Evolutionary conservation across 2,113 vertebrate genomes (phyloP), one percentile per base, ranked within the genome.

Genomic region (Pelecanus crispus): DNA sequence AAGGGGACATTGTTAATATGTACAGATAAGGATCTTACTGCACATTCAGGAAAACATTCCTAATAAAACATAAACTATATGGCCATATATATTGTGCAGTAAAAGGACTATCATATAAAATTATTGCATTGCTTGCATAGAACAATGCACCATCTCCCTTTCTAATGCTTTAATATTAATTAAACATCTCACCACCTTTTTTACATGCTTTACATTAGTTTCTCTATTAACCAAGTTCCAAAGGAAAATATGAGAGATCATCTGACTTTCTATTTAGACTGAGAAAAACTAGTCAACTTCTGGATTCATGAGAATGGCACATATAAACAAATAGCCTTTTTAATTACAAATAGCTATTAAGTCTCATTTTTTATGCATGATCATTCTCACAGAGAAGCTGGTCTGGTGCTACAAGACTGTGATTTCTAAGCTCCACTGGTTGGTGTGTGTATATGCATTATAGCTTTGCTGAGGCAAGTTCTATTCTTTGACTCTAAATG

Each of bases 331-430:
- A 95, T 75, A 75, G 34, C 16, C 40, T 40, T 62, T 95, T 20
- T 65, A 91, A 78, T 94, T 91, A 91, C 73, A 93, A 95, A 91
- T 53, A 65, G 26, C 53, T 93, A 58, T 95, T 96, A 95, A 92
- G 77, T 90, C 81, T 95, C n/a, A 50, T 84, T 95, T 83, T 72
- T 92, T 92, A 71, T 32, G 83, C 52, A 82, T 55, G 78, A 86
- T 47, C 63, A 59, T 90, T 78, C 85, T 86, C 71, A 84, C 44
- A 58, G 52, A 72, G 38, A 81, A 91, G 70, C 52, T 88, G 49
- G 19, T 72, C 61, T 85, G 73, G 62, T 81, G 74, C 45, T 93
- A 17, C 81, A 61, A 82, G 85, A 50, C 42, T 61, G 22, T 20
- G 83, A 89, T 50, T 90, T 73, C 32, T 47, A 80, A 88, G 53